Percentiles rank a stretch among this genome's conserved stretches.
Evolutionary conservation across 2,797 vertebrate species (phyloP).

Genomic region (Rallus crepitans): DNA sequence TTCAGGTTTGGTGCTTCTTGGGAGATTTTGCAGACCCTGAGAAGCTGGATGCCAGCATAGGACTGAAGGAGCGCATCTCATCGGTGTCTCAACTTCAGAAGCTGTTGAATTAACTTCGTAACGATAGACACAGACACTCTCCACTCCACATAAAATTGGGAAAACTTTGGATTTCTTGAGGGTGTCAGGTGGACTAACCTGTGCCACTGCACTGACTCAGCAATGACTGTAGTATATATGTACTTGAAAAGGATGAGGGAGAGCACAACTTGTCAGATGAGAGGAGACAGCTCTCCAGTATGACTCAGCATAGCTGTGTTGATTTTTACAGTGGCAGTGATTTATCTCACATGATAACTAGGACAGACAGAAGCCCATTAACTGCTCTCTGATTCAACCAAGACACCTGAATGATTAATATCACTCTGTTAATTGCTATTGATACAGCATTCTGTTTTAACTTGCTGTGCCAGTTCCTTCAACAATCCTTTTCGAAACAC

Average conservation of each 20-base stretch:
- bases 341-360: neutral
- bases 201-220: neutral
- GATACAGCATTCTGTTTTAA: neutral
- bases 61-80: neutral
- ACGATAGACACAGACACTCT: neutral
- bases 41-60: neutral
- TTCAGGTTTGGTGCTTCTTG: neutral
- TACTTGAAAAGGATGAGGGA: neutral
- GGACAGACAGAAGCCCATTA: neutral
- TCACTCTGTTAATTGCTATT: neutral
- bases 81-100: neutral
- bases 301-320: neutral
- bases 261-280: neutral
- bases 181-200: neutral
- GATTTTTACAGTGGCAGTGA: neutral
- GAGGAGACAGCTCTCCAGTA: neutral
- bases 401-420: neutral
- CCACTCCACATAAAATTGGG: neutral
- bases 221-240: neutral
- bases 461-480: neutral
- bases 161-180: neutral
- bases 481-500: neutral
- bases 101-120: neutral
- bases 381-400: constrained; percentile 7
- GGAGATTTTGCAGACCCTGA: neutral